Evolutionary conservation across 2,797 vertebrate species (phyloP).

Genomic region (Danionella dracula): DNA sequence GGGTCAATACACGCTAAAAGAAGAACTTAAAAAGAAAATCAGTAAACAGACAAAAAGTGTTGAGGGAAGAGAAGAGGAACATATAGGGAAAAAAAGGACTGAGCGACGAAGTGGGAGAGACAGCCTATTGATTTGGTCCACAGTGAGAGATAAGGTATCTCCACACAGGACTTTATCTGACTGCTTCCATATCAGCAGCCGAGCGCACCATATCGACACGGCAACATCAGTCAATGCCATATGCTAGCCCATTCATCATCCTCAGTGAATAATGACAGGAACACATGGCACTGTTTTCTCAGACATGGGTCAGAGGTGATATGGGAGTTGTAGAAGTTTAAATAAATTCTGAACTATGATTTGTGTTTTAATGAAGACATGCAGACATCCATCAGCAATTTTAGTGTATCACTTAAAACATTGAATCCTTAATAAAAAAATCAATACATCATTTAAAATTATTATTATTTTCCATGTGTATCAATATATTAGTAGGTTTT

Average conservation of each 20-base stretch:
- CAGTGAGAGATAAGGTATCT: slow-evolving; percentile 71
- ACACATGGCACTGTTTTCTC: neutral
- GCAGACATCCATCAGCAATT: too few relatives aligned
- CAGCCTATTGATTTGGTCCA: slow-evolving; percentile 66
- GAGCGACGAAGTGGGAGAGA: slow-evolving; percentile 57
- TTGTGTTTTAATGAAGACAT: too few relatives aligned
- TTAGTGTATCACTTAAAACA: too few relatives aligned
- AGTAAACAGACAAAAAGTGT: neutral
- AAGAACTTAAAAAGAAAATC: neutral
- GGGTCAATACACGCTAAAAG: too few relatives aligned
- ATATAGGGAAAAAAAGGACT: slow-evolving; percentile 28
- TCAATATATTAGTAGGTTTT: too few relatives aligned
- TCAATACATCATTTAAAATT: too few relatives aligned
- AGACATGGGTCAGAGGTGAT: neutral
- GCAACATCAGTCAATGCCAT: slow-evolving; percentile 25
- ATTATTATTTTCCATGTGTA: too few relatives aligned
- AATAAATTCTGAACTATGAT: too few relatives aligned
- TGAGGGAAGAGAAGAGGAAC: neutral
- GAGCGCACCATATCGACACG: slow-evolving; percentile 24
- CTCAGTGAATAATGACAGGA: neutral
- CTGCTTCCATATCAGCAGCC: slow-evolving; percentile 50
- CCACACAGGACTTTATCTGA: slow-evolving; percentile 65
- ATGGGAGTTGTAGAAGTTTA: neutral
- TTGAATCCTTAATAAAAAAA: too few relatives aligned
- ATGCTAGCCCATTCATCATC: slow-evolving; percentile 2